Evolutionary conservation across 2,888 invertebrate genomes (phyloP).

Genomic region (Chrysina gloriosa): DNA sequence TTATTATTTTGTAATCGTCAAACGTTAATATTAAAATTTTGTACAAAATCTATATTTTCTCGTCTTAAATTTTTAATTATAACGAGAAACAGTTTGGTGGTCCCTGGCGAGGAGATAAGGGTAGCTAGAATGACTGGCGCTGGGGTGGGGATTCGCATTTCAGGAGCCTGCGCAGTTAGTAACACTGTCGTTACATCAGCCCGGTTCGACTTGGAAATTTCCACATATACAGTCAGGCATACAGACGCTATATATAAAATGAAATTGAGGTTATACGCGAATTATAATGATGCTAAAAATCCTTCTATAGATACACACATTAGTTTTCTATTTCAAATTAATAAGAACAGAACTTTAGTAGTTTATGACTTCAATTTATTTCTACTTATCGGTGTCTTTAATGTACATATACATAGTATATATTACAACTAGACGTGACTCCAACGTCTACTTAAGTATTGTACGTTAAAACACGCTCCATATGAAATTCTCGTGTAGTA

Average conservation of each 20-base stretch:
- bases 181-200: conserved; percentile 34
- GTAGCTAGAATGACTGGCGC: conserved; percentile 49
- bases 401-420: no score
- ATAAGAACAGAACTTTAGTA: no score
- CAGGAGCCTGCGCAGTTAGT: conserved; percentile 40
- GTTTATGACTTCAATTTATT: no score
- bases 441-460: conserved; percentile 18
- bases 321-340: conserved; percentile 6
- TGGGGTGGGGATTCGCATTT: conserved; percentile 46
- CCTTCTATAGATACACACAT: background rate
- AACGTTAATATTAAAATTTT: conserved; percentile 23
- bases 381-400: no score
- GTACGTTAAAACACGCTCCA: background rate
- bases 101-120: conserved; percentile 45
- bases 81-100: conserved; percentile 35
- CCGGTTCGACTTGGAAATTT: conserved; percentile 37
- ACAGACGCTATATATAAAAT: conserved; percentile 32
- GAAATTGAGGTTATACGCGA: conserved; percentile 37
- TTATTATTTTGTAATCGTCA: conserved; percentile 2
- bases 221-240: conserved; percentile 33
- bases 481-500: conserved; percentile 28
- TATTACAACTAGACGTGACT: background rate
- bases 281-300: conserved; percentile 14
- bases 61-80: conserved; percentile 39
- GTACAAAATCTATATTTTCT: conserved; percentile 40